Conservation (phyloP, 2,797 vertebrate species). For the Gambelia wislizenii region DNA sequence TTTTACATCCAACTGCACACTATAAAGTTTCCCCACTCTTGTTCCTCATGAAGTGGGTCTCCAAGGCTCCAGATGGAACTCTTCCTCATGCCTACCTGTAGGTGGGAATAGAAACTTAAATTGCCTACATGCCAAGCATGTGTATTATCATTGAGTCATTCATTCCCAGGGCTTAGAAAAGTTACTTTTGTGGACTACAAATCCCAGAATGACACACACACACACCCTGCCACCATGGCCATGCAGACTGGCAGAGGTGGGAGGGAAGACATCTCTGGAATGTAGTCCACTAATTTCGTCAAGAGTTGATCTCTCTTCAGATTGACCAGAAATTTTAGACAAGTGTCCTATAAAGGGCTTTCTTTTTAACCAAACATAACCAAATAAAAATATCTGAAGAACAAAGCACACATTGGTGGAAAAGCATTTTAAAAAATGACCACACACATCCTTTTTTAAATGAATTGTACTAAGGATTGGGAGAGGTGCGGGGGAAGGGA, state of each 20-base stretch:
- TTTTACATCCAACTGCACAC: no score
- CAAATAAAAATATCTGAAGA: background rate
- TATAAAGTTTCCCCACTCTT: no score
- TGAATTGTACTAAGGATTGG: background rate
- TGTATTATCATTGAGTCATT: background rate
- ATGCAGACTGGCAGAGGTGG: no score
- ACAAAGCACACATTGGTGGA: background rate
- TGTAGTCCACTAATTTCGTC: background rate
- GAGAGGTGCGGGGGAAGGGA: background rate
- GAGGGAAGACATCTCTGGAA: background rate
- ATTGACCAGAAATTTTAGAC: background rate
- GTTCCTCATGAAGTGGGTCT: background rate
- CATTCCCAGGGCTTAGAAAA: no score
- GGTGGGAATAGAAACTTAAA: background rate
- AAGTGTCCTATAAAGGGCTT: background rate
- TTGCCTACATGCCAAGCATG: background rate
- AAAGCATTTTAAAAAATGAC: slow-evolving; percentile 20
- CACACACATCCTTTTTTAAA: background rate
- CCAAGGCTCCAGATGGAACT: background rate
- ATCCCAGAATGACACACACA: background rate
- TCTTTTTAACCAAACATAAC: background rate
- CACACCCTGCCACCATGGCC: background rate
- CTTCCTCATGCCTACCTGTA: background rate
- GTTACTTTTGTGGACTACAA: background rate
- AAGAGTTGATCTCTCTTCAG: no score